Base-by-base conservation (phyloP, 2,113 vertebrate genomes). In the Cathartes aura region DNA sequence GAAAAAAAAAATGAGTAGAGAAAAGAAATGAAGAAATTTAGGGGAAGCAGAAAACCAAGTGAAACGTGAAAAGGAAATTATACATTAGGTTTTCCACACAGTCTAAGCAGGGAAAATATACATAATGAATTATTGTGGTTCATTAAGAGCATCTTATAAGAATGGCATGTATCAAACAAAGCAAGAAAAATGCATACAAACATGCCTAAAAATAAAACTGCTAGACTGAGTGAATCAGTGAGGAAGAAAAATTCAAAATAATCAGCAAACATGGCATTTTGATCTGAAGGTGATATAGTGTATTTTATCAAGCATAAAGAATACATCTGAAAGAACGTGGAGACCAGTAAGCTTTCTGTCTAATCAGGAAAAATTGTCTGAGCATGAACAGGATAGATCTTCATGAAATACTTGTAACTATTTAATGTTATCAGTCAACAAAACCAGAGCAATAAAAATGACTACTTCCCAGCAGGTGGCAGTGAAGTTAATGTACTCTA, bases 381-480 rank as follows among this genome's bases (percentile, higher is more conserved):
- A 89, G 48, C 36, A 58, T 7, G 8, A 82, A 11, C 30, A 76
- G n/a, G 19, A 29, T 34, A 62, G 26, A 43, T 75, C 7, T 40
- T 14, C 17, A 26, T 30, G 8, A 67, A 74, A 60, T 43, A 34
- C 8, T 71, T 53, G 8, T 7, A 88, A 32, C 9, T 82, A 22
- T 50, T 71, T 60, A 67, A 68, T 2, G 1, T 67, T 67, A 21
- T 50, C 48, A 62, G 43, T 79, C 76, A 73, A 78, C 50, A 91
- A 93, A 93, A 62, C 16, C 52, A 83, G 47, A 74, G 40, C 71
- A 81, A 89, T 81, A 32, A 82, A 80, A 92, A 81, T 38, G 3
- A 62, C 50, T 70, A 43, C 15, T 86, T 96, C 89, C 92, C 90
- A 95, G 91, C 80, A 96, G 96, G 63, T 93, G 90, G 83, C 95